Base-by-base conservation (phyloP, 2,888 invertebrate genomes). In the Sarcophaga carnaria region DNA sequence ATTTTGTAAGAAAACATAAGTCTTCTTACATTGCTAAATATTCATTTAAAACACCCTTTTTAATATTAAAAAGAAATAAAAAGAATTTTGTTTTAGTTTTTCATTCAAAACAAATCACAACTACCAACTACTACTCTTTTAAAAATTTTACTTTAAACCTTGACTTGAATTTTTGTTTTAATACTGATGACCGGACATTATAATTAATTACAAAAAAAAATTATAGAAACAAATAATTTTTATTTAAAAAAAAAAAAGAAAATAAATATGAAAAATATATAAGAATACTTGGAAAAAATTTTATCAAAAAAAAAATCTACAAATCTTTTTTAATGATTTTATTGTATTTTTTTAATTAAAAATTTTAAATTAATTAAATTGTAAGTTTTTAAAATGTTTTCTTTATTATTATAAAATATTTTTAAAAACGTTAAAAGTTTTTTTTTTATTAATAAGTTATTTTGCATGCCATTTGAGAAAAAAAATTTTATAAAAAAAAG, bases 401-500 rank as follows among this genome's bases (percentile, higher is more conserved):
- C 70, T 64, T 79, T 79, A 49, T 14, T 80, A 49, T 81, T 25
- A 14, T 63, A 80, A 77, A 22, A 59, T 17, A 80, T 71, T 60
- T 69, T 76, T 84, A 17, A 66, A 62, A 75, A 47, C 22, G n/a
- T 67, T 67, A 27, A 63, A 54, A 83, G 67, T 83, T 63, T 72
- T 72, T 77, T 80, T 83, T 79, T 62, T 54, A 62, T 69, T 72
- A 74, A 49, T 63, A 49, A 71, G 25, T 72, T 63, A 54, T 80
- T 84, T 79, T 84, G 84, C 84, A 87, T 84, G 87, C 84, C 79
- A 82, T 79, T 87, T 69, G 10, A 37, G 37, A 37, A 37, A 37
- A 37, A 37, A 37, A 37, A 37, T 8, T 8, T 37, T 37, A 2
- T 37, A 37, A 10, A 37, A 37, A 37, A 37, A 37, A 37, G 37